Evolutionary conservation across 2,797 vertebrate genomes (phyloP).

Genomic region (Falco rusticolus): DNA sequence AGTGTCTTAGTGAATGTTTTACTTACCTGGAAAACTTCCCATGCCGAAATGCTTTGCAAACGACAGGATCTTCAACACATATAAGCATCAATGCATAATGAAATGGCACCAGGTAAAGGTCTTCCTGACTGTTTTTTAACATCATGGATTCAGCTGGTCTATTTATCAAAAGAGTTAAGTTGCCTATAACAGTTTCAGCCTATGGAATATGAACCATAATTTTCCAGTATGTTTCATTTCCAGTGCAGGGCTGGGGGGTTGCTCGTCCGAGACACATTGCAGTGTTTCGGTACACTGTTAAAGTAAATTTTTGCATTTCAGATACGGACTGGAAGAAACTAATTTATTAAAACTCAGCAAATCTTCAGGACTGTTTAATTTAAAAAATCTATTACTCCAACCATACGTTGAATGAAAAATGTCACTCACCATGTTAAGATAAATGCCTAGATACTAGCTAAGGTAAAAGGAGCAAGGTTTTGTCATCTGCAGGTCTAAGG

Average conservation of each 20-base stretch:
- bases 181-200: not conserved
- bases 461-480: not conserved
- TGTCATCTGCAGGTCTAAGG: not conserved
- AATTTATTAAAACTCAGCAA: not conserved
- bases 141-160: not conserved
- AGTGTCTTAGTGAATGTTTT: not conserved
- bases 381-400: not conserved
- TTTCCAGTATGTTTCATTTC: not conserved
- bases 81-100: not conserved
- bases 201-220: not conserved
- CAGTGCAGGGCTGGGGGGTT: not conserved
- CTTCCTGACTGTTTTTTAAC: not conserved
- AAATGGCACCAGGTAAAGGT: not conserved
- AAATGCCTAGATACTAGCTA: not conserved
- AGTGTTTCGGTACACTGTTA: not conserved
- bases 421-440: not conserved
- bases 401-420: not conserved
- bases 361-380: not conserved
- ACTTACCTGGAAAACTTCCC: not conserved
- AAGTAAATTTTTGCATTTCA: not conserved
- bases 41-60: not conserved
- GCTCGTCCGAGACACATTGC: not conserved
- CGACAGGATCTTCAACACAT: not conserved
- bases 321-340: not conserved
- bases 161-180: not conserved